Conservation (phyloP, 2,888 invertebrate genomes). For the Agonopterix subpropinquella region DNA sequence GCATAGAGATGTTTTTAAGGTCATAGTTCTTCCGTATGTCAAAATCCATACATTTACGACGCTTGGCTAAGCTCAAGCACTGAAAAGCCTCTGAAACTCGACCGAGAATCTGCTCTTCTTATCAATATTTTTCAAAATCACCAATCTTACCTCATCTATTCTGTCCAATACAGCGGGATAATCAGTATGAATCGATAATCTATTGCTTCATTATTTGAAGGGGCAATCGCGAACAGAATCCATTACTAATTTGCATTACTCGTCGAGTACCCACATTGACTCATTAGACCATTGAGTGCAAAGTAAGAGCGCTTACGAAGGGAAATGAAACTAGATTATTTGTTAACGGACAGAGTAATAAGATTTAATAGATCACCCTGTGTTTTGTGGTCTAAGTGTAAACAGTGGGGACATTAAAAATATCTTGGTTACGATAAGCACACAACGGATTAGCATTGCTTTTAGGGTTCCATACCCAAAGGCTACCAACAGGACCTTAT, state of each 20-base stretch:
- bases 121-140: too few relatives aligned
- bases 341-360: constrained; percentile 11
- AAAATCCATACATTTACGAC: too few relatives aligned
- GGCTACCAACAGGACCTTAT: too few relatives aligned
- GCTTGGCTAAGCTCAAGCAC: too few relatives aligned
- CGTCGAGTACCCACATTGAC: background rate
- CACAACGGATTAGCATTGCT: background rate
- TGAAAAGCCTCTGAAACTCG: too few relatives aligned
- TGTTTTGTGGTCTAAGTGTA: background rate
- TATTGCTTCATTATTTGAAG: background rate
- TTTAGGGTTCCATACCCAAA: too few relatives aligned
- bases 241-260: background rate
- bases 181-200: background rate
- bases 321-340: constrained; percentile 12
- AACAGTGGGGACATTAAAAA: background rate
- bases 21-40: too few relatives aligned
- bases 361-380: constrained; percentile 16
- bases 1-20: too few relatives aligned
- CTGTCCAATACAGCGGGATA: too few relatives aligned
- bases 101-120: too few relatives aligned
- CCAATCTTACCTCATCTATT: too few relatives aligned
- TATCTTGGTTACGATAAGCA: background rate
- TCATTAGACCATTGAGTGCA: background rate
- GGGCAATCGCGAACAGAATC: background rate
- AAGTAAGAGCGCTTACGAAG: background rate